Evolutionary conservation across 2,888 invertebrate species (phyloP).

Genomic region (Vandiemenella viatica): DNA sequence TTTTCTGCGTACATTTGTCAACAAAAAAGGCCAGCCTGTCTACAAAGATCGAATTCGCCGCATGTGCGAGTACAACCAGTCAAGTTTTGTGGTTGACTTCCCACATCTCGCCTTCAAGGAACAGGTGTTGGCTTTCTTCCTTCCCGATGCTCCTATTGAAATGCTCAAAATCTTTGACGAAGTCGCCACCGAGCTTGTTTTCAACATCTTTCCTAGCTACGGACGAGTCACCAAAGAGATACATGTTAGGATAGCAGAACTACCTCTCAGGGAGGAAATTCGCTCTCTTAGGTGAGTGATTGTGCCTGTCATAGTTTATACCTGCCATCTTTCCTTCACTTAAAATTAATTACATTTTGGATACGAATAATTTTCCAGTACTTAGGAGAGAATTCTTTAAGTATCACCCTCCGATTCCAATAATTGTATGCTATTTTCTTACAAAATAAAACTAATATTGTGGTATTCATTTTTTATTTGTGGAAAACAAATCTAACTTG

Average conservation of each 20-base stretch:
- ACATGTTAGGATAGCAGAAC: constrained; percentile 84
- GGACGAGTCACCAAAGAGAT: constrained; percentile 87
- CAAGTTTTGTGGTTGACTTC: constrained; percentile 87
- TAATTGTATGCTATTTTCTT: too few relatives aligned
- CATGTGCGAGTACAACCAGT: constrained; percentile 81
- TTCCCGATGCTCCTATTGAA: constrained; percentile 94
- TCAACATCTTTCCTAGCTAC: constrained; percentile 90
- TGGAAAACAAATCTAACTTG: too few relatives aligned
- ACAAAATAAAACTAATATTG: too few relatives aligned
- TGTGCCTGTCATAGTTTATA: neutral
- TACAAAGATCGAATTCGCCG: constrained; percentile 84
- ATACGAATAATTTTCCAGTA: too few relatives aligned
- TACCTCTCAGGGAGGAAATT: constrained; percentile 91
- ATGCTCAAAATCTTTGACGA: constrained; percentile 94
- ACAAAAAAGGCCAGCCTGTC: constrained; percentile 70
- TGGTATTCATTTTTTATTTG: too few relatives aligned
- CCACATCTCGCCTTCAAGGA: constrained; percentile 78
- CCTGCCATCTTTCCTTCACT: neutral
- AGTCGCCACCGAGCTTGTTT: constrained; percentile 82
- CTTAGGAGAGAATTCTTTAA: too few relatives aligned
- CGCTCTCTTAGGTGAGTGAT: constrained; percentile 59
- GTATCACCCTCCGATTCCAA: too few relatives aligned
- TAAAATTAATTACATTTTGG: too few relatives aligned
- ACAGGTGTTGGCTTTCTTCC: constrained; percentile 87
- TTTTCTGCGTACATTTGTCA: constrained; percentile 79